Evolutionary conservation across 1,140 invertebrate species (phyloP), one percentile per base, ranked within the genome.

Genomic region (Zaprionus taronus): DNA sequence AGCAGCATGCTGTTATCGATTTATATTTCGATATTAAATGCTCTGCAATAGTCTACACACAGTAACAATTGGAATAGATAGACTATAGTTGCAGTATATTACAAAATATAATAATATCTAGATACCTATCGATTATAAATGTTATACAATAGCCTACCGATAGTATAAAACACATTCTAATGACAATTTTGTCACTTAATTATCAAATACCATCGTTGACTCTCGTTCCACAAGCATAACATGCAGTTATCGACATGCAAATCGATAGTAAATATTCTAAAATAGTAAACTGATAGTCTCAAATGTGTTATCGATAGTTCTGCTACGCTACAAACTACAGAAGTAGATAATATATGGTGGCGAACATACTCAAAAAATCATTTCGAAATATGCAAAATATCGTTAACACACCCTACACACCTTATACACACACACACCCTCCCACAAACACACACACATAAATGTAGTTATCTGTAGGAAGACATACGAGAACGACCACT

Each of bases 401-500:
- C 9, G 17, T 66, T 67, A 67, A 58, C 49, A 56, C 68, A 71
- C 51, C 28, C 7, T 31, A 31, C 53, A 60, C 60, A 71, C 51
- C 31, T 11, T 31, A 9, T 41, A 60, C 70, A 44, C 57, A 68
- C 14, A 67, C 38, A 41, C 60, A 71, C 53, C 36, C 36, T 38
- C 14, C 14, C 36, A 63, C 67, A 57, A 65, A 71, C 38, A 51
- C 44, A 31, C 56, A 65, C 36, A 71, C 31, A 38, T 26, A 60
- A 26, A 2, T 58, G 60, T 49, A 66, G 67, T 53, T 53, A 6
- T 31, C 31, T 36, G 26, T 73, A 68, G 71, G 41, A 86, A 66
- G 64, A 69, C 82, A 85, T 86, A 85, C 82, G 79, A 79, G 34
- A 72, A 77, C 67, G 68, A 83, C 65, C 77, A 75, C 70, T 70